phyloP scores from a whole-genome alignment of 2,113 vertebrate species.

The Hyaena hyaena region DNA sequence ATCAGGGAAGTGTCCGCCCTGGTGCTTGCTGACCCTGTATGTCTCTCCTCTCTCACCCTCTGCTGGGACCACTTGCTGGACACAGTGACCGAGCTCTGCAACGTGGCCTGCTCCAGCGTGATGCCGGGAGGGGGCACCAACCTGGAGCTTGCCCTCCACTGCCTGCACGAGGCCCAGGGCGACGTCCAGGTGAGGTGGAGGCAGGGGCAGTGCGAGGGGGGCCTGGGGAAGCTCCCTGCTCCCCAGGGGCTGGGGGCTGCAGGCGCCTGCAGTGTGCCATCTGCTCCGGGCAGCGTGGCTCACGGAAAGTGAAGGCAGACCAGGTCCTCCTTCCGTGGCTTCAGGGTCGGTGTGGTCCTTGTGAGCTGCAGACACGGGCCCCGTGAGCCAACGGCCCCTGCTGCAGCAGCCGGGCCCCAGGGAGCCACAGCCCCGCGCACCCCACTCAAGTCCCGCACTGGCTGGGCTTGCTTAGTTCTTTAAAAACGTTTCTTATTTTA shows the following conservation, averaged over 20 bases:
- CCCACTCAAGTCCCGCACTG: fast-evolving
- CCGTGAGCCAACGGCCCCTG: not conserved
- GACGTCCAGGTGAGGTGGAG: conserved; percentile 81
- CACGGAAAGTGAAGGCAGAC: not conserved
- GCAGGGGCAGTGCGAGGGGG: fast-evolving
- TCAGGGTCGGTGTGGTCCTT: not conserved
- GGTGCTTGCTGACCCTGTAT: not conserved
- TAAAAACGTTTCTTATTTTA: too few relatives aligned
- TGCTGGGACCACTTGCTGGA: not conserved
- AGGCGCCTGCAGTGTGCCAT: fast-evolving
- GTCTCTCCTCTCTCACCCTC: not conserved
- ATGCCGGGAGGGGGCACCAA: conserved; percentile 89
- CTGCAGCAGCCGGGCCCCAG: not conserved
- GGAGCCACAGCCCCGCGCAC: not conserved
- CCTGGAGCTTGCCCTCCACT: conserved; percentile 87
- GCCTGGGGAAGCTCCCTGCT: not conserved
- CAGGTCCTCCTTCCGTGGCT: fast-evolving
- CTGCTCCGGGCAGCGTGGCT: not conserved
- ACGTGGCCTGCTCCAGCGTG: conserved; percentile 87
- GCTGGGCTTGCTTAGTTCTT: not conserved
- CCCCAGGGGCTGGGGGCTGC: not conserved
- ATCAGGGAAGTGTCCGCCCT: not conserved
- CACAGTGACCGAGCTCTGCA: conserved; percentile 85
- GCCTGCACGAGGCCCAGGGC: conserved; percentile 86
- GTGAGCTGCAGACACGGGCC: not conserved